Evolutionary conservation across 2,888 invertebrate genomes (phyloP), one percentile per base, ranked within the genome.

Genomic region (Cheilosia grossa): DNA sequence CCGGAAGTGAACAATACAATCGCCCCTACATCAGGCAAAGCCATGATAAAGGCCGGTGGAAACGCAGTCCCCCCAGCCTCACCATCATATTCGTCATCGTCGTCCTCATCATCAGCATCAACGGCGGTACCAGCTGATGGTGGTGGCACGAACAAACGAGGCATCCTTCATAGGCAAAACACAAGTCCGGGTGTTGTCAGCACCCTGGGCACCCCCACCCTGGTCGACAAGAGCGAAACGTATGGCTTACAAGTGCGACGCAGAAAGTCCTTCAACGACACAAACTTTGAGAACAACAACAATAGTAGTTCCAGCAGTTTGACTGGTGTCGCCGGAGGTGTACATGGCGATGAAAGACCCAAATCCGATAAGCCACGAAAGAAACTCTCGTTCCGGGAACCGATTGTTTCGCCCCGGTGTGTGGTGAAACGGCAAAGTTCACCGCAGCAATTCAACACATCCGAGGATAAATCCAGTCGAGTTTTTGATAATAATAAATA

Each of bases 311-410:
- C 89, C 2, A 90, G 90, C 81, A 90, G 88, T 86, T 91, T 89
- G 77, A 92, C 89, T 82, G 87, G 47, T 42, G 2, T 54, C 19
- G 75, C 49, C 47, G 51, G 51, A 21, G 59, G 85, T 21, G 87
- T 89, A 70, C 87, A 88, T 27, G 89, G 89, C 86, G 88, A 87
- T 75, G 91, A 91, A 64, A 89, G 90, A 6, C 89, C 91, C 47
- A 91, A 90, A 81, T 89, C 89, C 30, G 90, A 90, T 64, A 92
- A 95, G 88, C 96, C 97, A 0, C 93, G 97, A 70, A 97, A 97
- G 91, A 97, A 97, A 91, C 92, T 97, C 13, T 97, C 97, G 9
- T 97, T 97, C 91, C 95, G 96, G 81, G 97, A 97, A 89, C 97
- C 97, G 3, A 89, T 91, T 51, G 91, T 91, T 64, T 89, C 88